Percentiles rank a stretch among this genome's conserved stretches.
Conservation (phyloP, 2,888 invertebrate species). For the Meteorus cinctellus region DNA sequence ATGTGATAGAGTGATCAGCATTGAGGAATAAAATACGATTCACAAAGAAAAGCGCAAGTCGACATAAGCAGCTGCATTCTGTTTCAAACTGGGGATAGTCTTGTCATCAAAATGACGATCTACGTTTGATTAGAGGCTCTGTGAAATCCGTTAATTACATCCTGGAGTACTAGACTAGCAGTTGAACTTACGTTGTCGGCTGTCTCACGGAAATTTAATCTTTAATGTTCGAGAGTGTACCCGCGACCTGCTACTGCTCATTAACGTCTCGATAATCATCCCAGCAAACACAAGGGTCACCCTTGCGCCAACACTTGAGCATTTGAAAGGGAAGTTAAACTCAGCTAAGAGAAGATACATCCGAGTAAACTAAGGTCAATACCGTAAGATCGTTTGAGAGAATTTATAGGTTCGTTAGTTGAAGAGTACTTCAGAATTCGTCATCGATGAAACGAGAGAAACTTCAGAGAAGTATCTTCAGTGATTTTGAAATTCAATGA, state of each 20-base stretch:
- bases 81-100: slow-evolving; percentile 53
- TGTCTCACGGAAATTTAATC: slow-evolving; percentile 61
- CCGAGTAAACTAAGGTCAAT: slow-evolving; percentile 25
- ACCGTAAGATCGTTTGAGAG: slow-evolving; percentile 28
- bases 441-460: slow-evolving; percentile 1
- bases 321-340: slow-evolving; percentile 19
- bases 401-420: slow-evolving; percentile 32
- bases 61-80: slow-evolving; percentile 64
- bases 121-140: slow-evolving; percentile 71
- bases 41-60: slow-evolving; percentile 44
- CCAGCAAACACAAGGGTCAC: slow-evolving; percentile 40
- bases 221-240: slow-evolving; percentile 44
- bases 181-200: slow-evolving; percentile 59
- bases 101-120: slow-evolving; percentile 64
- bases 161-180: slow-evolving; percentile 41
- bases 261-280: slow-evolving; percentile 47
- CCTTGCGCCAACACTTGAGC: slow-evolving; percentile 16
- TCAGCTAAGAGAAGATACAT: slow-evolving; percentile 21
- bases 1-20: slow-evolving; percentile 8
- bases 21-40: background rate
- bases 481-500: slow-evolving; percentile 27
- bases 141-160: slow-evolving; percentile 66
- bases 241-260: slow-evolving; percentile 34
- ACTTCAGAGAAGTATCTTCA: background rate
- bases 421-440: slow-evolving; percentile 12